Evolutionary conservation across 2,113 vertebrate species (phyloP), one percentile per base, ranked within the genome.

Genomic region (Thunnus thynnus): DNA sequence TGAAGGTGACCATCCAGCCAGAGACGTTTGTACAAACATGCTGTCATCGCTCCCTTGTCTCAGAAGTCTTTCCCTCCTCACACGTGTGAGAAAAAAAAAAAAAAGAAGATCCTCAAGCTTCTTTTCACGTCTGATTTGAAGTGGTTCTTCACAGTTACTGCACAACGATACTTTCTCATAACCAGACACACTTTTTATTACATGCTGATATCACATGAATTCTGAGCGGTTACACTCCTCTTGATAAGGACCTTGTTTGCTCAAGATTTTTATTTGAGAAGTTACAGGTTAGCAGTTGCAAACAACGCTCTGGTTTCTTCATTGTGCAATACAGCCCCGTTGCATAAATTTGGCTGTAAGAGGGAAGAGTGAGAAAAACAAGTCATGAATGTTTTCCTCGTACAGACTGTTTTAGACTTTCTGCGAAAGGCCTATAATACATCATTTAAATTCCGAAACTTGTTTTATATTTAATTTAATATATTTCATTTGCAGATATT

Each of bases 241-340:
- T 25, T 22, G 25, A 85, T 71, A 58, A 73, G 41, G 52, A 8
- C 22, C 0, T 1, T 72, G 61, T 82, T 86, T 80, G 69, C 61
- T 58, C 30, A 66, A 70, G 56, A 17, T 72, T 76, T 88, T 52
- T 62, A n/a, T 84, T 63, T 58, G 55, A 84, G 80, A 72, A 8
- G 22, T 78, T 78, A 58, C 67, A 77, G 67, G 36, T 82, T 83
- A 46, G 13, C 47, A 72, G 63, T 70, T 87, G 65, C 16, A 85
- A 77, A 78, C 63, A 80, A 55, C 75, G 52, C 16, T 69, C 50
- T 56, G 36, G 57, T 64, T 64, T 17, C 51, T 75, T 55, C 22
- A 66, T 92, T 93, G 88, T 81, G 90, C 67, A 92, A 92, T 76
- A 78, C 46, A 20, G 14, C 13, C 48, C 32, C 2, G 8, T 76